Conservation (phyloP, 2,113 vertebrate species). For the Hypomesus transpacificus region DNA sequence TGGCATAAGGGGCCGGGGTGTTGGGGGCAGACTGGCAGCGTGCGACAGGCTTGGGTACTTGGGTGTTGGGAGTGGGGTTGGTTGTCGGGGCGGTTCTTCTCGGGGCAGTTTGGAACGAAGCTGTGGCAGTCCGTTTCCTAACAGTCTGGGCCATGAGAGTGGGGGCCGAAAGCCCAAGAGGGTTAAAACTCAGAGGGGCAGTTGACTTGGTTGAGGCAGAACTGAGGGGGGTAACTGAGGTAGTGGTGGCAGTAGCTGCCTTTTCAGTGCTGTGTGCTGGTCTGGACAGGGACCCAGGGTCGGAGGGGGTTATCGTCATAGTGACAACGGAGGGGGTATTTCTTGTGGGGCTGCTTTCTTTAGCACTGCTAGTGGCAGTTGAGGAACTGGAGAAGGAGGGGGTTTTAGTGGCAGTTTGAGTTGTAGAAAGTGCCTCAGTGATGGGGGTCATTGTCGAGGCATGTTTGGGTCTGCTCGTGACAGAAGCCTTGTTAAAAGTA, state of each 20-base stretch:
- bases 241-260: constrained; percentile 3
- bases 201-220: neutral
- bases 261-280: neutral
- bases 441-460: too few species aligned
- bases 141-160: neutral
- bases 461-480: too few species aligned
- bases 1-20: too few species aligned
- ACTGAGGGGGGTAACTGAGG: neutral
- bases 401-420: too few species aligned
- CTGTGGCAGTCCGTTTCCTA: constrained; percentile 36
- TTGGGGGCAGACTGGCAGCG: neutral
- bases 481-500: too few species aligned
- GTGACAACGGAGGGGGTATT: neutral
- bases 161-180: neutral
- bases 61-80: neutral
- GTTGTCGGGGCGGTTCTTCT: constrained; percentile 9
- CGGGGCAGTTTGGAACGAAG: constrained; percentile 29
- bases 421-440: too few species aligned
- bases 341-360: neutral
- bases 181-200: neutral
- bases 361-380: neutral
- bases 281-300: neutral
- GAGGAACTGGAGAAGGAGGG: too few species aligned
- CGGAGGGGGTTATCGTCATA: neutral
- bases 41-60: too few species aligned